These are phyloP conservation scores for Heliconius sara DNA, from an alignment of 2,888 invertebrate species.

Conservation along the genomic window DNA sequence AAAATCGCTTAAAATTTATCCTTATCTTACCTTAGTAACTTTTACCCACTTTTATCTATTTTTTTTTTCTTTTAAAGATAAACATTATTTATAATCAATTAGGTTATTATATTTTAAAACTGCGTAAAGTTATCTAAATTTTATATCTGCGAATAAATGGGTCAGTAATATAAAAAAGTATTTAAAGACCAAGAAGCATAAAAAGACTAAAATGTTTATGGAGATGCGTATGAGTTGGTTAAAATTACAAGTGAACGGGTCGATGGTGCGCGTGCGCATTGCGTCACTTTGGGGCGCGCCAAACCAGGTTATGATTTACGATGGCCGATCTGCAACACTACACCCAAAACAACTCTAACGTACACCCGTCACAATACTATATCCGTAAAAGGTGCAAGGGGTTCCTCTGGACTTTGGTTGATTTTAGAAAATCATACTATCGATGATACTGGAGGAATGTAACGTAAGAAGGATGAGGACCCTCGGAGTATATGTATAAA, in stretches of 20 bases:
- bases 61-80: no score
- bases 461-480: not conserved
- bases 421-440: no score
- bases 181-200: not conserved
- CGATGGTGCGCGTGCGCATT: conserved; percentile 24
- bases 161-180: not conserved
- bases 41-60: no score
- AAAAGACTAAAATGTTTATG: not conserved
- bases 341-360: conserved; percentile 9
- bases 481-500: no score
- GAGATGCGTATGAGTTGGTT: not conserved
- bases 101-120: no score
- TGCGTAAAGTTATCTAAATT: no score
- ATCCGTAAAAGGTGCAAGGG: not conserved
- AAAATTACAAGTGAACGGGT: conserved; percentile 24
- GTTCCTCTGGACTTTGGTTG: no score
- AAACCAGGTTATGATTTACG: conserved; percentile 42
- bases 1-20: no score
- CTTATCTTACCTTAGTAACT: no score
- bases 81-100: no score
- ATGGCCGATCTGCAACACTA: conserved; percentile 26
- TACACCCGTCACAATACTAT: not conserved
- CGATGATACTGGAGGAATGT: not conserved
- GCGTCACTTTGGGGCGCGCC: conserved; percentile 24
- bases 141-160: not conserved